These are phyloP conservation scores for Hirtodrosophila trivittata DNA, from an alignment of 2,888 invertebrate species.

Conservation along the genomic window DNA sequence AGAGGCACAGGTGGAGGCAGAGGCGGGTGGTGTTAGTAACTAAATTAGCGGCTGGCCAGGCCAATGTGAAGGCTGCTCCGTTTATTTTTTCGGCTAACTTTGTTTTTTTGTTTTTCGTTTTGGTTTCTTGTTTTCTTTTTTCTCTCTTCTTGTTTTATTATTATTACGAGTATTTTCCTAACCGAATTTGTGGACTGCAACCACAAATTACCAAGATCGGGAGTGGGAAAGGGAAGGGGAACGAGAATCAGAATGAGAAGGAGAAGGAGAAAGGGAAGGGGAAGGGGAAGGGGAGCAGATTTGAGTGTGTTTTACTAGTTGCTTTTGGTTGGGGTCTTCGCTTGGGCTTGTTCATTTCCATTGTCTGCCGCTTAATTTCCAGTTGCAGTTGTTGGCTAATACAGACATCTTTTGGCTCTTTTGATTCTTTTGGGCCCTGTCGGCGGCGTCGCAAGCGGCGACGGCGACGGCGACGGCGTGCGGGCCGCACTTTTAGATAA, in stretches of 20 bases:
- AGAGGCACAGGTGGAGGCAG: background rate
- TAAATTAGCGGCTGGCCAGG: slow-evolving; percentile 69
- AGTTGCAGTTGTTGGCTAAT: slow-evolving; percentile 70
- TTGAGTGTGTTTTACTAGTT: slow-evolving; percentile 24
- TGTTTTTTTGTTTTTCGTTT: slow-evolving; percentile 16
- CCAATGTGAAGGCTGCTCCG: slow-evolving; percentile 32
- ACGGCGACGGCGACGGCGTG: background rate
- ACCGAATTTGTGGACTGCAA: slow-evolving; percentile 32
- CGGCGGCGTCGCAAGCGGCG: too few relatives aligned
- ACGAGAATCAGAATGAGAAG: too few relatives aligned
- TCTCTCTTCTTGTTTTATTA: slow-evolving; percentile 7
- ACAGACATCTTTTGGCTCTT: slow-evolving; percentile 66
- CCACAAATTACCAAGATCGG: slow-evolving; percentile 51
- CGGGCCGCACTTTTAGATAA: slow-evolving; percentile 71
- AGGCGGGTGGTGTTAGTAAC: slow-evolving; percentile 57
- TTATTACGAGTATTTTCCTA: background rate
- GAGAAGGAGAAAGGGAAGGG: too few relatives aligned
- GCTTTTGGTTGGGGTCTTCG: slow-evolving; percentile 20
- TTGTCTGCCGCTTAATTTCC: slow-evolving; percentile 65
- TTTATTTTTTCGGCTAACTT: slow-evolving; percentile 39
- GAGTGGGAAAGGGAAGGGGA: too few relatives aligned
- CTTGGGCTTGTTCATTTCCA: slow-evolving; percentile 30
- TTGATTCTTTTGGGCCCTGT: slow-evolving; percentile 7
- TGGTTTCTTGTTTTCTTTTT: slow-evolving; percentile 11
- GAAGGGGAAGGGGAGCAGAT: too few relatives aligned